Evolutionary conservation across 2,797 vertebrate genomes (phyloP).

Genomic region (Anas capensis): DNA sequence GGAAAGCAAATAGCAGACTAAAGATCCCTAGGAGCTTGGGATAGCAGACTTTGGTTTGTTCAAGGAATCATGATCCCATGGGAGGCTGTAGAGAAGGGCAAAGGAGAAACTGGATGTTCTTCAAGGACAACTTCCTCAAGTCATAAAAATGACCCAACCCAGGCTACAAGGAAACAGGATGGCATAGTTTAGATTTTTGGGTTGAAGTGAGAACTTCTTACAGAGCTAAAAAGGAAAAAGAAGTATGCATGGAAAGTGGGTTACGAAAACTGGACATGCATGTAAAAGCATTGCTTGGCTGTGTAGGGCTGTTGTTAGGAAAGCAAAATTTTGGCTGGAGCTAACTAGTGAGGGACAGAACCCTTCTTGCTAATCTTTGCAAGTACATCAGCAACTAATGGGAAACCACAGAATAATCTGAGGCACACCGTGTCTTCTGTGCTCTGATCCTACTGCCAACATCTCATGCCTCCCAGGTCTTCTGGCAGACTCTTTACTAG

Average conservation of each 20-base stretch:
- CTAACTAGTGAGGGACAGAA: not conserved
- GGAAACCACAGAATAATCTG: not conserved
- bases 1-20: not conserved
- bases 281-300: not conserved
- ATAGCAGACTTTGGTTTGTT: not conserved
- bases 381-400: not conserved
- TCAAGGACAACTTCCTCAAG: not conserved
- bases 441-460: not conserved
- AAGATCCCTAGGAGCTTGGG: not conserved
- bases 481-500: not conserved
- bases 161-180: not conserved
- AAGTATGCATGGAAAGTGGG: not conserved
- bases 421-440: not conserved
- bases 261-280: not conserved
- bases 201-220: not conserved
- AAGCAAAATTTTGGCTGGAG: not conserved
- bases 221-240: not conserved
- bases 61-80: not conserved
- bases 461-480: not conserved
- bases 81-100: not conserved
- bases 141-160: not conserved
- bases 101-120: not conserved
- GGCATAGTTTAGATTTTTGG: not conserved
- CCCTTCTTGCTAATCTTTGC: not conserved
- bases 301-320: not conserved